These are phyloP conservation scores for Spinus olivaceus DNA, from an alignment of 2,797 vertebrate species.

Conservation along the genomic window DNA sequence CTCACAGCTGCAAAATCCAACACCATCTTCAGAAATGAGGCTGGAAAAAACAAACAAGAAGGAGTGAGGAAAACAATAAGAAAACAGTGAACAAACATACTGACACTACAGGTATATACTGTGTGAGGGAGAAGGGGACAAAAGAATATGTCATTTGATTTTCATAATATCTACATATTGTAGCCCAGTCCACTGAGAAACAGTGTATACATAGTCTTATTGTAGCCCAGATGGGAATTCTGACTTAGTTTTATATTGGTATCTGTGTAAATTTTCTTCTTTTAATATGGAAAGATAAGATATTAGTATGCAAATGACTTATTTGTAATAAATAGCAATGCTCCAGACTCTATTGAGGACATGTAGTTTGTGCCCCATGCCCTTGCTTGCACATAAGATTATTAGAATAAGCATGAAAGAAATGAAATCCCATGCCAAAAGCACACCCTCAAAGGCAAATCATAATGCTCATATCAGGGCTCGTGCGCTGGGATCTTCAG, in stretches of 20 bases:
- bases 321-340: not conserved
- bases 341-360: not conserved
- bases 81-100: not conserved
- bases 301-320: not conserved
- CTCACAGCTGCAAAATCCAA: not conserved
- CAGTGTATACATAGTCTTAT: not conserved
- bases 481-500: not conserved
- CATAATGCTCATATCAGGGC: not conserved
- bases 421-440: not conserved
- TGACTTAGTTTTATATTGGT: not conserved
- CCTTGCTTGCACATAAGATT: not conserved
- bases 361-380: not conserved
- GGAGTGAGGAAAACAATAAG: not conserved
- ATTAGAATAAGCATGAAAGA: not conserved
- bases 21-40: not conserved
- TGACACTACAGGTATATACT: not conserved
- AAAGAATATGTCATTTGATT: not conserved
- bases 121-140: not conserved
- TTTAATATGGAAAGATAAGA: not conserved
- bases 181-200: not conserved
- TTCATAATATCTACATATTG: not conserved
- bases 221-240: not conserved
- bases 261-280: not conserved
- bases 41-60: not conserved
- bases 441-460: not conserved